phyloP scores from a whole-genome alignment of 2,797 vertebrate genomes.

The Semaprochilodus insignis region DNA sequence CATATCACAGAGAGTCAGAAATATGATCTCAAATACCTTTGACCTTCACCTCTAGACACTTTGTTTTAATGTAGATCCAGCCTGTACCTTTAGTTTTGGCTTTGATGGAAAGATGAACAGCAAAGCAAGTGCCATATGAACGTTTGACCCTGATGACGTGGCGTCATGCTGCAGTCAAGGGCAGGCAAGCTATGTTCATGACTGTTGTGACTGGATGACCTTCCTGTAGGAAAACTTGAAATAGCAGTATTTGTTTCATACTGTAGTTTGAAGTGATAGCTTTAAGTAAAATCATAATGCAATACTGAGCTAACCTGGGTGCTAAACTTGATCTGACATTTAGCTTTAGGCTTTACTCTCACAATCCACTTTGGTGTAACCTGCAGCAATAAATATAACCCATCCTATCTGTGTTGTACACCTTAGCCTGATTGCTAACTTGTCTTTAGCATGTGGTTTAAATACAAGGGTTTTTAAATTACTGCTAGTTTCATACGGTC shows the following conservation, averaged over 20 bases:
- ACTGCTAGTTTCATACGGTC: too few species aligned
- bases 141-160: slow-evolving; percentile 61
- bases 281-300: slow-evolving; percentile 65
- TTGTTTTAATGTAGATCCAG: slow-evolving; percentile 44
- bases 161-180: slow-evolving; percentile 65
- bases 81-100: slow-evolving; percentile 52
- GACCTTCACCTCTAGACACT: slow-evolving; percentile 33
- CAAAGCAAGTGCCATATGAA: slow-evolving; percentile 76
- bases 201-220: slow-evolving; percentile 48
- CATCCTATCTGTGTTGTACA: slow-evolving; percentile 10
- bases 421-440: not conserved
- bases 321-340: slow-evolving; percentile 42
- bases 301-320: slow-evolving; percentile 58
- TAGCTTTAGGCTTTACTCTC: not conserved
- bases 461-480: not conserved
- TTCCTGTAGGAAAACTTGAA: slow-evolving; percentile 64
- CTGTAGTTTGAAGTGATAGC: slow-evolving; percentile 61
- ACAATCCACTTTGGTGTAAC: slow-evolving; percentile 22
- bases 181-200: slow-evolving; percentile 63
- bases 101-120: slow-evolving; percentile 72
- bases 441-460: not conserved
- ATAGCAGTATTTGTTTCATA: slow-evolving; percentile 54
- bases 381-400: slow-evolving; percentile 52
- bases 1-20: slow-evolving; percentile 88
- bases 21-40: slow-evolving; percentile 80